phyloP scores from a whole-genome alignment of 2,888 invertebrate species.

The Eutolmus rufibarbis region DNA sequence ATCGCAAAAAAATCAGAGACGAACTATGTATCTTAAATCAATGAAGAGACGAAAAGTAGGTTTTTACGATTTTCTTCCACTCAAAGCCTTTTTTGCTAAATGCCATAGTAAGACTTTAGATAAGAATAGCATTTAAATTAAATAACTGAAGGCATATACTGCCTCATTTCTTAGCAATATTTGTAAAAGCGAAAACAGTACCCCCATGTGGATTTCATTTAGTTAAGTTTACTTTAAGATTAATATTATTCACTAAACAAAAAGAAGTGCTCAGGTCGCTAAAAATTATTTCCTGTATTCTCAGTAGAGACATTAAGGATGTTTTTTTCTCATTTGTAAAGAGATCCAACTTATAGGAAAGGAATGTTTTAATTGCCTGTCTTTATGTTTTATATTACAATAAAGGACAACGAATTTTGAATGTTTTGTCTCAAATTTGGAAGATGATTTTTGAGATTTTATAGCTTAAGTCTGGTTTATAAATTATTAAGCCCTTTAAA shows the following conservation, averaged over 20 bases:
- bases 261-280: background rate
- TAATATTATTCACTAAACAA: background rate
- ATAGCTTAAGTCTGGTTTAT: background rate
- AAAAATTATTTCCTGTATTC: background rate
- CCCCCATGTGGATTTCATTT: background rate
- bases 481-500: background rate
- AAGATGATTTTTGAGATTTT: background rate
- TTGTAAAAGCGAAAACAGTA: background rate
- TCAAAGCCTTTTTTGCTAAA: constrained; percentile 21
- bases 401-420: background rate
- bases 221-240: background rate
- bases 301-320: background rate
- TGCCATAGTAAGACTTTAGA: constrained; percentile 6
- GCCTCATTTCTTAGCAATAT: constrained; percentile 15
- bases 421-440: background rate
- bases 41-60: background rate
- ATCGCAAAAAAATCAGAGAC: background rate
- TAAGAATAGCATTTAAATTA: background rate
- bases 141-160: background rate
- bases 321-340: background rate
- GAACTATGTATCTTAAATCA: background rate
- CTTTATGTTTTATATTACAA: background rate
- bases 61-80: background rate
- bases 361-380: background rate
- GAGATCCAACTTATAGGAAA: background rate